These are phyloP conservation scores for Podiceps cristatus DNA, from an alignment of 2,113 vertebrate genomes.

Conservation along the genomic window DNA sequence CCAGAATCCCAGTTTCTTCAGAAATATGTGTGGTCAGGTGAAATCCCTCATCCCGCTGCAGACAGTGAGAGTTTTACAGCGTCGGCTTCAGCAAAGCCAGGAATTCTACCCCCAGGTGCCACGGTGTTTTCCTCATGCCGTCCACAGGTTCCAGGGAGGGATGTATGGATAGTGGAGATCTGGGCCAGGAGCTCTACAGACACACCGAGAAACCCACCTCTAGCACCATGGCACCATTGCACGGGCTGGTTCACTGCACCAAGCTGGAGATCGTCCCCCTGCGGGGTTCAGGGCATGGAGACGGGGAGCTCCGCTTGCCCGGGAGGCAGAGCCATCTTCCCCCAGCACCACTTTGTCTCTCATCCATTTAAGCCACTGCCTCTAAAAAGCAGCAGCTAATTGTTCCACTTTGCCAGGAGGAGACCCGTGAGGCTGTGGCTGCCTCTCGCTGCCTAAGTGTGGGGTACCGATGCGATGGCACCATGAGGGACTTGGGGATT, in stretches of 20 bases:
- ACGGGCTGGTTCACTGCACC: fast-evolving
- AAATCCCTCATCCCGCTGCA: background rate
- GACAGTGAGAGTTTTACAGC: background rate
- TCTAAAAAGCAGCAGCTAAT: background rate
- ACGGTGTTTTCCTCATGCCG: fast-evolving
- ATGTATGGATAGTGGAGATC: fast-evolving
- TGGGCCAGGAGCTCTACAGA: background rate
- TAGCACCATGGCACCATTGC: background rate
- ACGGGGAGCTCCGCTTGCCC: too few relatives aligned
- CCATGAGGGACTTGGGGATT: too few relatives aligned
- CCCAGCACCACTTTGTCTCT: background rate
- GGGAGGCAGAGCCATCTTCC: background rate
- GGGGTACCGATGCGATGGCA: fast-evolving
- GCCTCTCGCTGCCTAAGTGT: background rate
- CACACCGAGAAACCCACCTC: background rate
- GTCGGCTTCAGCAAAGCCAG: background rate
- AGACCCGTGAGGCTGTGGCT: background rate
- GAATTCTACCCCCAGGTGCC: background rate
- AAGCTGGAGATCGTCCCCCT: background rate
- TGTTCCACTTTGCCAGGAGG: background rate
- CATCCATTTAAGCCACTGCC: background rate
- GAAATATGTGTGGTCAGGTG: background rate
- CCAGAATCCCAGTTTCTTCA: background rate
- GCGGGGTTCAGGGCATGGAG: fast-evolving
- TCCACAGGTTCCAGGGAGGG: fast-evolving